Base-by-base conservation (phyloP, 2,888 invertebrate species). In the Koerneria pararmatus region DNA sequence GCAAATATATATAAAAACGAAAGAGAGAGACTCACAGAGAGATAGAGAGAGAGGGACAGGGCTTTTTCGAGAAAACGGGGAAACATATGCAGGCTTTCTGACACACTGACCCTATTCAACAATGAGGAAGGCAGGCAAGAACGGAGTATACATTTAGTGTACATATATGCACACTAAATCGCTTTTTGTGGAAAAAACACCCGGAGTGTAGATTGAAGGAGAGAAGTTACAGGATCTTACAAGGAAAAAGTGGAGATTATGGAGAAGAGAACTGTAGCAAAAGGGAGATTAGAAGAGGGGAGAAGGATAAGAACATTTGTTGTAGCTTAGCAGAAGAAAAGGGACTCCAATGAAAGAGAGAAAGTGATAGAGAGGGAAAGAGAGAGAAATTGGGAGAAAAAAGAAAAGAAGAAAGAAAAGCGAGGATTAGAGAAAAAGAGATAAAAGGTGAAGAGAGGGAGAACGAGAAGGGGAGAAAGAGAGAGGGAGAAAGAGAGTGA, bases 371-470 rank as follows among this genome's bases (percentile, higher is more conserved):
- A 3, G 24, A 35, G n/a, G 41, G 34, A 19, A 46, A 59, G 37
- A 59, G 31, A 41, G 58, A 41, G 37, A n/a, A 41, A 58, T 29
- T 31, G n/a, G 41, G 41, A 41, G 27, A 41, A 31, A 59, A 59
- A 31, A 37, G 46, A 34, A 41, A 41, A 15, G 34, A 29, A 24
- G 58, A 51, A 34, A 32, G 58, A 46, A 37, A 48, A 58, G 22
- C 6, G 61, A 54, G 56, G 62, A 56, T 48, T 37, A 62, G 49
- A 62, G 51, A 62, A 51, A 62, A 51, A 62, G 49, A 62, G 11
- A 37, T 6, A 31, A 27, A 51, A 29, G 34, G 6, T 1, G 35
- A 24, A 2, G 22, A 27, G 46, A 19, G 6, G 35, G 29, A 22
- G 34, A 34, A 22, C 24, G 27, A 32, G n/a, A 41, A 22, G 37